phyloP scores from a whole-genome alignment of 2,888 invertebrate species.

The Scaptomyza cyrtandrae region DNA sequence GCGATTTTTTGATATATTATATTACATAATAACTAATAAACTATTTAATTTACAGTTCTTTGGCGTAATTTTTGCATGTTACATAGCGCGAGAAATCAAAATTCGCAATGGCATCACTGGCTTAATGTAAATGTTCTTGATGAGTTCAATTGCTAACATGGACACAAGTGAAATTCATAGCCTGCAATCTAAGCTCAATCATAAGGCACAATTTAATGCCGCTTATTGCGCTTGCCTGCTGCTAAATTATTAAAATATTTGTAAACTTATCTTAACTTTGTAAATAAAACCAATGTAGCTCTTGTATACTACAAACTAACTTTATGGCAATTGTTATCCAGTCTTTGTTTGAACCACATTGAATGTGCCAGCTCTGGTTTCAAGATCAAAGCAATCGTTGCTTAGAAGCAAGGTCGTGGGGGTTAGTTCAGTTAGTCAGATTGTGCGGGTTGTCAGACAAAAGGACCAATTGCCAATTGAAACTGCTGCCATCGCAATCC shows the following conservation, averaged over 20 bases:
- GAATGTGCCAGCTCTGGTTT: conserved; percentile 64
- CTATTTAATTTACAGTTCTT: conserved; percentile 77
- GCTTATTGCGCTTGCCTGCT: conserved; percentile 10
- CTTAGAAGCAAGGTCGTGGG: conserved; percentile 59
- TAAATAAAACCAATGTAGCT: conserved; percentile 43
- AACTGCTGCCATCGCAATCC: conserved; percentile 10
- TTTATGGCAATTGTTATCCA: no score
- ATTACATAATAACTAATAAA: background rate
- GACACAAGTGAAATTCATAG: conserved; percentile 11
- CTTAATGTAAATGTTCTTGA: conserved; percentile 62
- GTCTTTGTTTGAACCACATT: no score
- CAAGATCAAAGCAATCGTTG: conserved; percentile 60
- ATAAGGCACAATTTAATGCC: conserved; percentile 33
- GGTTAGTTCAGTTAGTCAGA: conserved; percentile 62
- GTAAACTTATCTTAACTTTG: conserved; percentile 23
- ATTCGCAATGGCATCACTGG: conserved; percentile 83
- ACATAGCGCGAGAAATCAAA: conserved; percentile 83
- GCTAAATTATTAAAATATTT: conserved; percentile 31
- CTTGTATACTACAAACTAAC: background rate
- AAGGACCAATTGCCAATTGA: conserved; percentile 39
- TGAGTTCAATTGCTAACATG: background rate
- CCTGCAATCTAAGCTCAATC: conserved; percentile 23
- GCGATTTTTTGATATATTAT: background rate
- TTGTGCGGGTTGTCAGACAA: conserved; percentile 27
- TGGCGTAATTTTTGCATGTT: conserved; percentile 84